A percentile compares a stretch with the other conserved stretches of the same genome.
These are phyloP conservation scores for Parauchenoglanis ngamensis DNA, from an alignment of 2,797 vertebrate species.

Conservation along the genomic window DNA sequence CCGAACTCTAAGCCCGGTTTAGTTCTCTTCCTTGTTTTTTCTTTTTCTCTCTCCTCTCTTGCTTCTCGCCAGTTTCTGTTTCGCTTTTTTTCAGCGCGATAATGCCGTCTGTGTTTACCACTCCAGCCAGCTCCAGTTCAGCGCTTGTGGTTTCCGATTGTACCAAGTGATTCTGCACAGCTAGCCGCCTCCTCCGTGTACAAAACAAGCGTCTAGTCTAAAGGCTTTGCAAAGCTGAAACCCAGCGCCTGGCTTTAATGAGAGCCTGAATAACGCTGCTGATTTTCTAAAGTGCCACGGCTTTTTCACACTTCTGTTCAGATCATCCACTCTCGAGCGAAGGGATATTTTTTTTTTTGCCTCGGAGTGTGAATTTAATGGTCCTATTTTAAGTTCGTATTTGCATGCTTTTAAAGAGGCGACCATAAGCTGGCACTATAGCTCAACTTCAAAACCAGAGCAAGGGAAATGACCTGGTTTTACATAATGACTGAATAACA, in stretches of 20 bases:
- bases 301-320: neutral
- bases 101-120: neutral
- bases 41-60: neutral
- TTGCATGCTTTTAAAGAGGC: neutral
- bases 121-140: neutral
- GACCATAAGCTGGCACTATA: neutral
- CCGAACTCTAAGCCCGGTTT: neutral
- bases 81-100: neutral
- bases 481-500: neutral
- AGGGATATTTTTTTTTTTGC: constrained; percentile 1
- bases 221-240: constrained; percentile 2
- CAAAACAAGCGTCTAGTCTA: neutral
- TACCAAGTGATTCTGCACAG: neutral
- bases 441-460: neutral
- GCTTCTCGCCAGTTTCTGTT: neutral
- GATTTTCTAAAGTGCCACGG: neutral
- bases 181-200: neutral
- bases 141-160: constrained; percentile 23
- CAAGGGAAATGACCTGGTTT: neutral
- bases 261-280: neutral
- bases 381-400: neutral
- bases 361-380: neutral
- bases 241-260: neutral
- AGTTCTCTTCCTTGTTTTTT: neutral
- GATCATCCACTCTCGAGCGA: neutral